Conservation (phyloP, 2,797 vertebrate genomes). For the Sparus aurata region DNA sequence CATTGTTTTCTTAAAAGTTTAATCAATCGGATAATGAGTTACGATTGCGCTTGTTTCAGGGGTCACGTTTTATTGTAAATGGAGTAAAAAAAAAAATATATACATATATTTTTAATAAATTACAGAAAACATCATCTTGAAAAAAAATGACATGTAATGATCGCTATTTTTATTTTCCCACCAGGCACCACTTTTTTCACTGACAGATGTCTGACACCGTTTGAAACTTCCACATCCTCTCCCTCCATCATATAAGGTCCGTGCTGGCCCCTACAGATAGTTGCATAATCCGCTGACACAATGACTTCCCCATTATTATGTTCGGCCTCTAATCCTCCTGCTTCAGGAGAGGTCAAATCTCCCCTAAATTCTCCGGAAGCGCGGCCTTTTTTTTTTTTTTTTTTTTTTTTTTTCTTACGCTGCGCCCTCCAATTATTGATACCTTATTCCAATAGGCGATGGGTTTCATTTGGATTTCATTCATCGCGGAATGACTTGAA, state of each 20-base stretch:
- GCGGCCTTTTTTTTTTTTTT: conserved; percentile 35
- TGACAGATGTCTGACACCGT: conserved; percentile 27
- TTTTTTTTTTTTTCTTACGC: neutral
- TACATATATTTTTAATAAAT: conserved; percentile 1
- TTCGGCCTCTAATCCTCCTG: conserved; percentile 71
- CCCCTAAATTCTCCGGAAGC: conserved; percentile 59
- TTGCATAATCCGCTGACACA: conserved; percentile 78
- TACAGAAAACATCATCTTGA: neutral
- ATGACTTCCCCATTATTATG: conserved; percentile 72
- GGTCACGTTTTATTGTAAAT: neutral
- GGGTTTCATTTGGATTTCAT: conserved; percentile 82
- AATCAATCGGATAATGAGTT: conserved; percentile 40
- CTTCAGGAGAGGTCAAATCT: conserved; percentile 77
- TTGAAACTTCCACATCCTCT: conserved; percentile 48
- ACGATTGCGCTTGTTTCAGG: neutral
- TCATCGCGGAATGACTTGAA: conserved; percentile 74
- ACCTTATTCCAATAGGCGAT: conserved; percentile 77
- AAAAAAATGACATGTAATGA: conserved; percentile 3
- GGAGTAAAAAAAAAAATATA: neutral
- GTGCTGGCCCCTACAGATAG: conserved; percentile 71
- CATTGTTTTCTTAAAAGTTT: conserved; percentile 33
- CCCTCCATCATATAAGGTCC: conserved; percentile 34
- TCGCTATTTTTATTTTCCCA: conserved; percentile 9
- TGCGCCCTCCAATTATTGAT: conserved; percentile 76
- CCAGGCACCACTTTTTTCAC: neutral